phyloP scores from a whole-genome alignment of 2,113 vertebrate species.

The Takifugu flavidus region DNA sequence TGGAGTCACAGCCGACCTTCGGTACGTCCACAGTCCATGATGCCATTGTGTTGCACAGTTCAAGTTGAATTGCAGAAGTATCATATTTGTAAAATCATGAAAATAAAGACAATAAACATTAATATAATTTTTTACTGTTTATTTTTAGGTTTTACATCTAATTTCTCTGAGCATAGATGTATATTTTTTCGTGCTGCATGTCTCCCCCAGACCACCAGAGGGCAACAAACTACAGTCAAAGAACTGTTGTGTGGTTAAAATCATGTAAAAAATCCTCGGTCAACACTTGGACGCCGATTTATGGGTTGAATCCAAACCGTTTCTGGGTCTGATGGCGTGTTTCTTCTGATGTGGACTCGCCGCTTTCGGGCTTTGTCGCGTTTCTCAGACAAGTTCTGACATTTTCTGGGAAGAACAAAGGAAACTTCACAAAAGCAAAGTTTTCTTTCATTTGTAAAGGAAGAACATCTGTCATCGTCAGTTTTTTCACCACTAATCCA shows the following conservation, averaged over 20 bases:
- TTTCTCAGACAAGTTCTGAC: not conserved
- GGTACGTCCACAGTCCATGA: constrained; percentile 53
- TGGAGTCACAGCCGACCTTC: constrained; percentile 53
- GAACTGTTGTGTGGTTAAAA: too few relatives aligned
- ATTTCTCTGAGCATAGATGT: not conserved
- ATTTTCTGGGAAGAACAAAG: not conserved
- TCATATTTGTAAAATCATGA: constrained; percentile 76
- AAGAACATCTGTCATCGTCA: not conserved
- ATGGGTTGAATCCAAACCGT: too few relatives aligned
- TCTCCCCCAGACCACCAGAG: too few relatives aligned
- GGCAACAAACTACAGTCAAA: too few relatives aligned
- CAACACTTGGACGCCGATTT: too few relatives aligned
- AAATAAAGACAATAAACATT: constrained; percentile 71
- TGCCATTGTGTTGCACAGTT: constrained; percentile 76
- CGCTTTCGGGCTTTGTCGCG: too few relatives aligned
- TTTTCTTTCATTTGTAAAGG: not conserved
- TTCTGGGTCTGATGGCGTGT: too few relatives aligned
- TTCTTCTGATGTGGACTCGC: too few relatives aligned
- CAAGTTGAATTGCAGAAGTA: constrained; percentile 71
- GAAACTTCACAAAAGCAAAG: not conserved
- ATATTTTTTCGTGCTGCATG: not conserved
- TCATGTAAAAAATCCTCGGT: too few relatives aligned
- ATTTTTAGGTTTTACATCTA: not conserved
- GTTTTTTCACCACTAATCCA: too few relatives aligned
- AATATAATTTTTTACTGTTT: constrained; percentile 53